A percentile compares a stretch with the other conserved stretches of the same genome.
Conservation (phyloP, 2,888 invertebrate genomes). For the Amiota communis region DNA sequence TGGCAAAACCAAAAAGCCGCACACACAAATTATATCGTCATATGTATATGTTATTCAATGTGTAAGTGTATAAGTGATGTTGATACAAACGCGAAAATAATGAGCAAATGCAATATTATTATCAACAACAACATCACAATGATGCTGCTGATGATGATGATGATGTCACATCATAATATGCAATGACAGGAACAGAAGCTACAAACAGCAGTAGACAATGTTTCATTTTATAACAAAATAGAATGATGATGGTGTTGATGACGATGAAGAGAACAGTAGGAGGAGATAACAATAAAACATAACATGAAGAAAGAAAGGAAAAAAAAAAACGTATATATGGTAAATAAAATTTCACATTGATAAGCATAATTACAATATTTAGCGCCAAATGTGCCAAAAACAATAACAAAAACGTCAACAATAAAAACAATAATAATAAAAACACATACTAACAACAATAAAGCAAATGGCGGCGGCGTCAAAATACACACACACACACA, state of each 20-base stretch:
- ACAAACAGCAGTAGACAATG: background rate
- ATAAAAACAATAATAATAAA: constrained; percentile 24
- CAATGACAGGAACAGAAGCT: constrained; percentile 8
- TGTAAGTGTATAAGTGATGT: constrained; percentile 9
- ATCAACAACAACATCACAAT: constrained; percentile 39
- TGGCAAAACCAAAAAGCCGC: constrained; percentile 32
- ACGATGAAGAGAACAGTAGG: background rate
- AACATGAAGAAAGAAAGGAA: constrained; percentile 5
- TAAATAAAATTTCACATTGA: constrained; percentile 37
- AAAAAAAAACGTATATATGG: background rate
- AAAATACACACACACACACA: background rate
- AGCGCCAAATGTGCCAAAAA: constrained; percentile 40
- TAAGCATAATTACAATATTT: constrained; percentile 44
- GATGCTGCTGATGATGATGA: constrained; percentile 7
- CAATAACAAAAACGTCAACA: constrained; percentile 19
- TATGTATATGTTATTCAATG: background rate
- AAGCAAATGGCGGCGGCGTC: background rate
- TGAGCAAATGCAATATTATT: constrained; percentile 41
- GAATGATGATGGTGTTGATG: constrained; percentile 1
- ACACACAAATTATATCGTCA: constrained; percentile 10
- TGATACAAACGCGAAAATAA: constrained; percentile 6
- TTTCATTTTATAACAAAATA: background rate
- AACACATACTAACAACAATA: constrained; percentile 8
- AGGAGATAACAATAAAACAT: background rate
- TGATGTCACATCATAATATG: constrained; percentile 2